Conservation (phyloP, 2,888 invertebrate genomes). For the Drosophila emarginata region DNA sequence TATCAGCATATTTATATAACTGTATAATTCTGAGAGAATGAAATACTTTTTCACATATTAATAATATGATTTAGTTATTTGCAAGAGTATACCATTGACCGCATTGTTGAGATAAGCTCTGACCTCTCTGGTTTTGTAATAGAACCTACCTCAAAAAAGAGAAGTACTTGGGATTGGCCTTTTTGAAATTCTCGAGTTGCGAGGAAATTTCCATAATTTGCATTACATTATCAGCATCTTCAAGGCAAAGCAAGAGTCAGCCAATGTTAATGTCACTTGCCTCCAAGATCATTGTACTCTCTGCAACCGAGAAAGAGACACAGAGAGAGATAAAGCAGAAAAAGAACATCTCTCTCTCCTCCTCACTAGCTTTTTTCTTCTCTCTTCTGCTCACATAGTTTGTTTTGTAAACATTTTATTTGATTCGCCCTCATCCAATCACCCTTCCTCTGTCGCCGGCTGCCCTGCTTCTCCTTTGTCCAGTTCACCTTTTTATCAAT, state of each 20-base stretch:
- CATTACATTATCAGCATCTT: conserved; percentile 5
- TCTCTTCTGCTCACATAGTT: conserved; percentile 20
- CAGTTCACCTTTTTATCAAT: conserved; percentile 48
- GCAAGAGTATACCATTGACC: not conserved
- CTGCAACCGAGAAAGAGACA: not conserved
- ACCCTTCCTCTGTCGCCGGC: not conserved
- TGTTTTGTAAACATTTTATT: conserved; percentile 61
- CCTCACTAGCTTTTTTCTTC: not conserved
- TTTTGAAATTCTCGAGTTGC: not conserved
- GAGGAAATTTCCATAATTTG: conserved; percentile 8
- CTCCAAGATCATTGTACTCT: conserved; percentile 63
- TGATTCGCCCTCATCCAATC: not conserved
- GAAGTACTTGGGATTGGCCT: not conserved
- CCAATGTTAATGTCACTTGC: conserved; percentile 57
- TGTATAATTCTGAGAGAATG: too few species aligned
- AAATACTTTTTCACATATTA: not conserved
- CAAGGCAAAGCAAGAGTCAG: conserved; percentile 10
- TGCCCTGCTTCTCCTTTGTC: not conserved
- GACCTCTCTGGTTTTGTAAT: not conserved
- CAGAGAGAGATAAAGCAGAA: not conserved
- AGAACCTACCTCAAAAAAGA: conserved; percentile 2
- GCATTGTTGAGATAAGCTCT: not conserved
- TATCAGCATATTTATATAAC: too few species aligned
- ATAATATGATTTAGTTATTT: not conserved
- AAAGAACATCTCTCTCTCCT: not conserved